Conservation (phyloP, 2,797 vertebrate genomes). For the Aplochiton taeniatus region DNA sequence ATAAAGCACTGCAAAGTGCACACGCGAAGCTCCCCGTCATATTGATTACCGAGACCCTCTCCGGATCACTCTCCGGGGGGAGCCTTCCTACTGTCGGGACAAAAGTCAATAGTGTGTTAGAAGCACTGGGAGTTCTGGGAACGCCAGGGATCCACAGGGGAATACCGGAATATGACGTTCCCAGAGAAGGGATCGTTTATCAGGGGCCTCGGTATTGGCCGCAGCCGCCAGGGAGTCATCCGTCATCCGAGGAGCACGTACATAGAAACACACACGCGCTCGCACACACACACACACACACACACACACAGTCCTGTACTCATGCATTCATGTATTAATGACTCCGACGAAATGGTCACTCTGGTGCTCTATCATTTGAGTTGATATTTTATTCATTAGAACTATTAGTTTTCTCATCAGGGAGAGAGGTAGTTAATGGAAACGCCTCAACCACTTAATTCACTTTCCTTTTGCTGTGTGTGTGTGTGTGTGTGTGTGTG, state of each 20-base stretch:
- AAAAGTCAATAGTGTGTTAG: slow-evolving; percentile 23
- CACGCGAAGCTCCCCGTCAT: no score
- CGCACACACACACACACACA: not conserved
- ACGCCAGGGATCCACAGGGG: slow-evolving; percentile 30
- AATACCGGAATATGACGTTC: slow-evolving; percentile 55
- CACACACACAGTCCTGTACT: not conserved
- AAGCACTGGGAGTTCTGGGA: slow-evolving; percentile 44
- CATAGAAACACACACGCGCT: no score
- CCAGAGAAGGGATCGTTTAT: slow-evolving; percentile 65
- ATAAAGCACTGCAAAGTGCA: no score
- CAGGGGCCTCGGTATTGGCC: slow-evolving; percentile 58
- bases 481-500: no score
- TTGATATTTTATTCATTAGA: not conserved
- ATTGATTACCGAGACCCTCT: no score
- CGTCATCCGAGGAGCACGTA: no score
- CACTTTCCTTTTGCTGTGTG: no score
- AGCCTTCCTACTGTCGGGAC: not conserved
- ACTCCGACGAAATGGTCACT: no score
- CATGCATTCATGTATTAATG: not conserved
- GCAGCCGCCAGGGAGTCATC: slow-evolving; percentile 57
- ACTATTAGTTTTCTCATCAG: no score
- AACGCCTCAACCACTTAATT: no score
- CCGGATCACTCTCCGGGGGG: not conserved
- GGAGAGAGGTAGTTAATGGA: not conserved
- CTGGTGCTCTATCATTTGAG: not conserved